These are phyloP conservation scores for Rhinella marina DNA, from an alignment of 2,797 vertebrate species.

Conservation along the genomic window DNA sequence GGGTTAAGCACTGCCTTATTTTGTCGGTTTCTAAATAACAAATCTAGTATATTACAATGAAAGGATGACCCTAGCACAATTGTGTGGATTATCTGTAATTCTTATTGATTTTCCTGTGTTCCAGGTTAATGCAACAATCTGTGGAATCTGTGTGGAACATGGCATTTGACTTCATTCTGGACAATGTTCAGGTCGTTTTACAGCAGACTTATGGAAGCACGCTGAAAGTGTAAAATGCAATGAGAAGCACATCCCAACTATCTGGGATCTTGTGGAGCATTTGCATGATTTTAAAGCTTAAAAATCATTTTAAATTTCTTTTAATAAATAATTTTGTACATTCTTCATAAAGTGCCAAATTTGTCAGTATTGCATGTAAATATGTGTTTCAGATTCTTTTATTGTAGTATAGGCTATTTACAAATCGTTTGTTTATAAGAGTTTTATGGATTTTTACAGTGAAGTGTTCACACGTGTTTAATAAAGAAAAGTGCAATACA, in stretches of 20 bases:
- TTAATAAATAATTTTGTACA: conserved; percentile 78
- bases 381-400: conserved; percentile 86
- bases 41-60: neutral
- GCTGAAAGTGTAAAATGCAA: conserved; percentile 84
- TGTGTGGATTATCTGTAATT: neutral
- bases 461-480: conserved; percentile 96
- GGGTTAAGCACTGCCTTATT: too few species aligned
- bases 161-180: conserved; percentile 99
- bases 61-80: neutral
- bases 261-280: conserved; percentile 83
- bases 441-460: conserved; percentile 92
- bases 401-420: conserved; percentile 86
- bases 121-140: conserved; percentile 95
- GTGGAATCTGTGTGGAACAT: conserved; percentile 98
- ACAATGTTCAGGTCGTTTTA: conserved; percentile 97
- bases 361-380: conserved; percentile 72
- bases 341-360: conserved; percentile 70
- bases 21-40: neutral
- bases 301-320: conserved; percentile 77
- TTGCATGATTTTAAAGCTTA: conserved; percentile 82
- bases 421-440: conserved; percentile 87
- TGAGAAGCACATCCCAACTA: conserved; percentile 76
- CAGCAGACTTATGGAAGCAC: conserved; percentile 97
- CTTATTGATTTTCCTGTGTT: neutral
- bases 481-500: conserved; percentile 78